Evolutionary conservation across 2,888 invertebrate species (phyloP).

Genomic region (Miltochrista miniata): DNA sequence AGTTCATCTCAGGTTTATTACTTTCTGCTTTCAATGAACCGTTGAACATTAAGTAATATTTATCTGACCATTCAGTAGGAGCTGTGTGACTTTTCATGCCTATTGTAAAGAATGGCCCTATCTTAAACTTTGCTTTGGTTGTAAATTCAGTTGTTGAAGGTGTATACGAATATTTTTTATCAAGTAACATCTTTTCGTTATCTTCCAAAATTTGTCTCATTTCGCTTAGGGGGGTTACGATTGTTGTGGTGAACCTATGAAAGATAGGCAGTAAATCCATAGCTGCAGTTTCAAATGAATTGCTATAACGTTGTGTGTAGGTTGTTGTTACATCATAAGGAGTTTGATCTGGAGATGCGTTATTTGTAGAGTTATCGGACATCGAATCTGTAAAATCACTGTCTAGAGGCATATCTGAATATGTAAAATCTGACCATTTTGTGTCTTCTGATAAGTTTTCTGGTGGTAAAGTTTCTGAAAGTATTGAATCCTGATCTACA

Average conservation of each 20-base stretch:
- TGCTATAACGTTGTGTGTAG: background rate
- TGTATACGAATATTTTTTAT: background rate
- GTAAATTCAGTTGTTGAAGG: background rate
- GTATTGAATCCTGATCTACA: background rate
- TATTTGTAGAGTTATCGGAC: background rate
- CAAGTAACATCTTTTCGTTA: background rate
- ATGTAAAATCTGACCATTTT: background rate
- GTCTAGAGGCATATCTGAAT: background rate
- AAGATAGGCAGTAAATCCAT: background rate
- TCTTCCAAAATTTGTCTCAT: background rate
- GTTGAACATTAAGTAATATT: background rate
- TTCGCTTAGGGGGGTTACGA: background rate
- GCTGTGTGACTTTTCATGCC: background rate
- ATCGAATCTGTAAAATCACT: background rate
- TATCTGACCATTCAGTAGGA: background rate
- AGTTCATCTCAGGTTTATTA: background rate
- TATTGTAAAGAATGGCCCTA: background rate
- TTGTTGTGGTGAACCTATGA: background rate
- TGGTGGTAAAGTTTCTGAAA: background rate
- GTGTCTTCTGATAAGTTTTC: background rate
- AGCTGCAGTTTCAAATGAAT: background rate
- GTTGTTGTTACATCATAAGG: background rate
- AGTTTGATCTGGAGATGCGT: background rate
- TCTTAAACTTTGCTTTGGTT: background rate
- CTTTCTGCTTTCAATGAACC: background rate